These are phyloP conservation scores for Platyrinchus mystaceus DNA, from an alignment of 2,797 vertebrate species.

Conservation along the genomic window DNA sequence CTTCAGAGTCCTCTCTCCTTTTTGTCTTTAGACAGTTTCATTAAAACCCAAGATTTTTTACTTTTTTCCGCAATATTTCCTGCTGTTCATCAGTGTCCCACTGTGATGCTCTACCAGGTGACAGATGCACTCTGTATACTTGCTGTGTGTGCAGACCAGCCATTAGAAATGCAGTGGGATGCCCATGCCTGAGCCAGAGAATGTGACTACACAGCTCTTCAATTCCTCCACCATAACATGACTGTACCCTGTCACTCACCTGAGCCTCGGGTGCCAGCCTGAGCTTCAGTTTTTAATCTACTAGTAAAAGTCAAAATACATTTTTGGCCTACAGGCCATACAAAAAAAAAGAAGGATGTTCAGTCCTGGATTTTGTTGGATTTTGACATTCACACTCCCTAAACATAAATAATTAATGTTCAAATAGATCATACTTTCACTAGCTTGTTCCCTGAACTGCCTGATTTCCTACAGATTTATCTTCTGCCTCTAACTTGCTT, in stretches of 20 bases:
- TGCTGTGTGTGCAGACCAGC: background rate
- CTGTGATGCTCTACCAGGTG: accelerated
- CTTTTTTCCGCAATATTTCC: background rate
- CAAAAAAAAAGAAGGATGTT: background rate
- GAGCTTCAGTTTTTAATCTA: background rate
- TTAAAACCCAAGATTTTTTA: background rate
- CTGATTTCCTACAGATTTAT: background rate
- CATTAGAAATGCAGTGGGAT: background rate
- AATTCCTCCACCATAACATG: background rate
- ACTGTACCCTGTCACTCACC: background rate
- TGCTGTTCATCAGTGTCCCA: background rate
- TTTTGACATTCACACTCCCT: background rate
- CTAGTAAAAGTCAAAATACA: background rate
- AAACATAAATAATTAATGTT: background rate
- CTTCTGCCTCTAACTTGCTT: background rate
- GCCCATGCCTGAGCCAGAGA: background rate
- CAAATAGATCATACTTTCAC: background rate
- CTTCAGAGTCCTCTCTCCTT: background rate
- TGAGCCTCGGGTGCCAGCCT: background rate
- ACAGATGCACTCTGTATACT: background rate
- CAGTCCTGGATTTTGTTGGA: background rate
- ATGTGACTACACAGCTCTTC: background rate
- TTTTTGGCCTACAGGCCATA: background rate
- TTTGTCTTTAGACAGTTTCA: background rate
- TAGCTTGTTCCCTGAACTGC: background rate